These are phyloP conservation scores for Silurus aristotelis DNA, from an alignment of 2,797 vertebrate genomes.

Conservation along the genomic window DNA sequence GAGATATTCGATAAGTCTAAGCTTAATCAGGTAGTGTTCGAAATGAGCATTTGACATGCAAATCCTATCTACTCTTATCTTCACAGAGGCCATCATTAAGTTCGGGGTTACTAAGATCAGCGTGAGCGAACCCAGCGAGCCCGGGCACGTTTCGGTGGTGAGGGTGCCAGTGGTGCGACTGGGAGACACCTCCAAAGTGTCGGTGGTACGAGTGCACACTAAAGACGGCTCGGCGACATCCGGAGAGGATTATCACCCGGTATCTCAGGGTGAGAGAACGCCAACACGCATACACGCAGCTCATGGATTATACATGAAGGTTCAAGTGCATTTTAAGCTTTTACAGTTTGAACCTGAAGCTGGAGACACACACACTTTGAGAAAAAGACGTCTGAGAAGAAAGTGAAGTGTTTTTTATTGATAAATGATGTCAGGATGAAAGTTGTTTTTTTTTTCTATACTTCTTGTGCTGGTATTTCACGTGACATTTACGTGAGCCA, in stretches of 20 bases:
- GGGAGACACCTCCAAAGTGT: slow-evolving; percentile 90
- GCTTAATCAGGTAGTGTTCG: too few species aligned
- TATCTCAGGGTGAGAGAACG: slow-evolving; percentile 71
- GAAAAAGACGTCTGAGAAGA: neutral
- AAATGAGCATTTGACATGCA: neutral
- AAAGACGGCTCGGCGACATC: slow-evolving; percentile 95
- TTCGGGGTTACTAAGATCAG: slow-evolving; percentile 93
- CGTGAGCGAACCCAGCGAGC: slow-evolving; percentile 84
- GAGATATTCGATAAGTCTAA: neutral
- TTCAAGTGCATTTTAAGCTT: neutral
- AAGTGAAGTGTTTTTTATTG: neutral
- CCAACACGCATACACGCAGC: neutral
- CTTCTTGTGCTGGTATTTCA: neutral
- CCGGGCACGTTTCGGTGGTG: slow-evolving; percentile 79
- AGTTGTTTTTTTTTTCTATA: neutral
- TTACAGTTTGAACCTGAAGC: neutral
- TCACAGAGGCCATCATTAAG: slow-evolving; percentile 85
- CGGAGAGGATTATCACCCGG: slow-evolving; percentile 91
- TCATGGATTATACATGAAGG: neutral
- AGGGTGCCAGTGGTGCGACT: slow-evolving; percentile 86
- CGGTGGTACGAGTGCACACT: slow-evolving; percentile 91
- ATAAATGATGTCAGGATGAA: neutral
- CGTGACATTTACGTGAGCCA: neutral
- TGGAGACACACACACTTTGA: neutral
- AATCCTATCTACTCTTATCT: neutral